phyloP scores from a whole-genome alignment of 2,888 invertebrate genomes.

The Hemaris fuciformis region DNA sequence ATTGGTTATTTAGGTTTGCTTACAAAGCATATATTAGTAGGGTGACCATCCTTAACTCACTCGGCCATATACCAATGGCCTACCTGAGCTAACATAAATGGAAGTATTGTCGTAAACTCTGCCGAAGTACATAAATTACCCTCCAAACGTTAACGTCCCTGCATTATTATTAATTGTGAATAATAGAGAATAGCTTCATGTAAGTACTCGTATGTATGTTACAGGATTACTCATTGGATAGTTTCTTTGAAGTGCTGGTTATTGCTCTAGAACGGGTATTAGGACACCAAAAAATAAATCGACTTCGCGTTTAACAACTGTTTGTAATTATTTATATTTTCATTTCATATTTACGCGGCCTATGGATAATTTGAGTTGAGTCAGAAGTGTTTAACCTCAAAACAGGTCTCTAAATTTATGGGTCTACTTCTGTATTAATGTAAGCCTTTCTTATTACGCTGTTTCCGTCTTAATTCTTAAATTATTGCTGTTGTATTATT shows the following conservation, averaged over 20 bases:
- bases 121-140: not conserved
- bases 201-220: too few species aligned
- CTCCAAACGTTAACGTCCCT: not conserved
- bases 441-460: too few species aligned
- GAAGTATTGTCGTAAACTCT: constrained; percentile 13
- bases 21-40: too few species aligned
- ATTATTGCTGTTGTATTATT: too few species aligned
- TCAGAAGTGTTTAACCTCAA: too few species aligned
- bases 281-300: not conserved
- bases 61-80: not conserved
- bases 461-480: too few species aligned
- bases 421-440: too few species aligned
- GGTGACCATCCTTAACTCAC: not conserved
- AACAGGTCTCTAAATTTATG: too few species aligned
- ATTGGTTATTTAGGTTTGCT: too few species aligned
- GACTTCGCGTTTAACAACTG: not conserved
- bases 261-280: not conserved
- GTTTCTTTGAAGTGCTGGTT: not conserved
- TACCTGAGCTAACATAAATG: constrained; percentile 6
- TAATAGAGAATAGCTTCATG: not conserved
- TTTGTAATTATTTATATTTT: not conserved
- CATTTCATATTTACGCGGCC: not conserved
- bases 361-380: too few species aligned
- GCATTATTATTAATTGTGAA: not conserved
- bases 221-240: not conserved